A percentile compares a stretch with the other conserved stretches of the same genome.
Evolutionary conservation across 2,113 vertebrate species (phyloP).

Genomic region (Ceyx margarethae): DNA sequence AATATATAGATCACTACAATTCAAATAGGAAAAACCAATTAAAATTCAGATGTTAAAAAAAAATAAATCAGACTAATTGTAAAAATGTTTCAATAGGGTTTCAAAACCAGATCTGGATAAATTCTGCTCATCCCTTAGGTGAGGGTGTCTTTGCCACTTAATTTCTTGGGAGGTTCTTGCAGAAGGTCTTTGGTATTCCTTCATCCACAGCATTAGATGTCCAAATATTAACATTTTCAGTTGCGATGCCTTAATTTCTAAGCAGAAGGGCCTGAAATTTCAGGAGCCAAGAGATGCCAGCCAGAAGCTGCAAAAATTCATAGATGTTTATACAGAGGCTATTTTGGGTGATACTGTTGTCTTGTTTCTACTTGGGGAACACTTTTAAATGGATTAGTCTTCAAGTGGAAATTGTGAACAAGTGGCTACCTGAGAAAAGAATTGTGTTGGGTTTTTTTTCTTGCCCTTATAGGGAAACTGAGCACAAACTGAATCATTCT

Average conservation of each 20-base stretch:
- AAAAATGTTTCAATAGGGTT: not conserved
- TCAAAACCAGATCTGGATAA: not conserved
- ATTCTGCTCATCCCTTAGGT: not conserved
- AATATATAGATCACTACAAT: not conserved
- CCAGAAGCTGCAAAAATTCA: conserved; percentile 28
- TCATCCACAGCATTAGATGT: conserved; percentile 88
- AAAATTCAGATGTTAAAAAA: not conserved
- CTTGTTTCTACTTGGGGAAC: conserved; percentile 63
- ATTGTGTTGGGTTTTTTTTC: conserved; percentile 56
- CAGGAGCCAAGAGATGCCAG: conserved; percentile 63
- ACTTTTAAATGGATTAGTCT: conserved; percentile 53
- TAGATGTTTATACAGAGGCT: conserved; percentile 63
- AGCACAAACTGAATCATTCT: conserved; percentile 93
- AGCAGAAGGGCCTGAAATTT: conserved; percentile 76
- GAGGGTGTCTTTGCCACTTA: conserved; percentile 40
- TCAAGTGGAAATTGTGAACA: conserved; percentile 64
- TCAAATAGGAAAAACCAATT: not conserved
- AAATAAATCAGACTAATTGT: not conserved
- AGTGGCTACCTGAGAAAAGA: conserved; percentile 65
- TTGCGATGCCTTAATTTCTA: conserved; percentile 94
- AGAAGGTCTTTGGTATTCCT: conserved; percentile 84
- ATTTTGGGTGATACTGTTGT: conserved; percentile 55
- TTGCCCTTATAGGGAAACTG: conserved; percentile 82
- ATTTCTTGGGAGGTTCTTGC: conserved; percentile 50
- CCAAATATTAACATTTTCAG: conserved; percentile 80